A percentile compares a stretch with the other conserved stretches of the same genome.
These are phyloP conservation scores for Caerostris extrusa DNA, from an alignment of 1,140 invertebrate genomes.

Conservation along the genomic window DNA sequence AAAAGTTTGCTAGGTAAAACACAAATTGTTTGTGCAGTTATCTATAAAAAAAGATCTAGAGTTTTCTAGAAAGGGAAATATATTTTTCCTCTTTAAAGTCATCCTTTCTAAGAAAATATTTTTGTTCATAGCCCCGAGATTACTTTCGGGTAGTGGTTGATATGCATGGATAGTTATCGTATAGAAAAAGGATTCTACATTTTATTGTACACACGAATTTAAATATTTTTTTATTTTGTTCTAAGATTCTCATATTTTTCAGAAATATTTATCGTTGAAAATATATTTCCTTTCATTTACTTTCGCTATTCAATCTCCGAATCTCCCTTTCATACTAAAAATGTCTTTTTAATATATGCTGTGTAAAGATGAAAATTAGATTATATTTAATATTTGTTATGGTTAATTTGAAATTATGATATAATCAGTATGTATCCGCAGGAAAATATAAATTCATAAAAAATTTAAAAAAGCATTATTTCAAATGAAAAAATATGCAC, in stretches of 20 bases:
- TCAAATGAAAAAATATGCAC: too few species aligned
- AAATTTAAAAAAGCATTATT: too few species aligned
- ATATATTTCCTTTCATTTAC: not conserved
- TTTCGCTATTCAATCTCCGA: not conserved
- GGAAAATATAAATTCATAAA: too few species aligned
- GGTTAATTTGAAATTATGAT: not conserved
- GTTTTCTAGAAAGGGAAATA: not conserved
- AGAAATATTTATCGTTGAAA: not conserved
- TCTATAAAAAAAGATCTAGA: not conserved
- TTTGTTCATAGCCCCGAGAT: not conserved
- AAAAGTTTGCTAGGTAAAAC: too few species aligned
- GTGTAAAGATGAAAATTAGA: not conserved
- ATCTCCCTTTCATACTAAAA: not conserved
- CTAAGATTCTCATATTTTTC: not conserved
- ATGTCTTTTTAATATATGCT: not conserved
- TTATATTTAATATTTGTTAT: not conserved
- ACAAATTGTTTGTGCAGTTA: not conserved
- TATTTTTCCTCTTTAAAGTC: not conserved
- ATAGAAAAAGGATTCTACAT: not conserved
- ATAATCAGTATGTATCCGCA: too few species aligned
- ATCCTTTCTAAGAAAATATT: not conserved
- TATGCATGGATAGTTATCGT: not conserved
- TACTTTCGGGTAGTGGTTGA: not conserved
- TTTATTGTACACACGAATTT: not conserved
- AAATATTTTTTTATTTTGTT: not conserved